Conservation (phyloP, 2,113 vertebrate genomes). For the Lepus europaeus region DNA sequence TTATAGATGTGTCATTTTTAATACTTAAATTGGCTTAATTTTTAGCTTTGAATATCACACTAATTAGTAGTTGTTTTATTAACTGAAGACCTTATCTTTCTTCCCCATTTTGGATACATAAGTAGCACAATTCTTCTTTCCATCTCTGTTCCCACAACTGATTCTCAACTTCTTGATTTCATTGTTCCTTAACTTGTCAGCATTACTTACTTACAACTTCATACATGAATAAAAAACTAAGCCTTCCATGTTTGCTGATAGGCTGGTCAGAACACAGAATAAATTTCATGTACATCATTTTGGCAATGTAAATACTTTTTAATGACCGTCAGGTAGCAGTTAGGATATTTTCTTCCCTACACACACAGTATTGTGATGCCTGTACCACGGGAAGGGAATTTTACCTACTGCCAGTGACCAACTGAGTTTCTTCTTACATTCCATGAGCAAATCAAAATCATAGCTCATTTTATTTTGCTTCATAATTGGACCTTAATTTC, state of each 20-base stretch:
- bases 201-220: neutral
- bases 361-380: neutral
- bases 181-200: neutral
- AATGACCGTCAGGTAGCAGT: neutral
- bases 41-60: neutral
- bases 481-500: neutral
- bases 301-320: neutral
- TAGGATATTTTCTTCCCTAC: neutral
- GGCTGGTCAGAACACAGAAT: conserved; percentile 5
- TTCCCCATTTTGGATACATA: neutral
- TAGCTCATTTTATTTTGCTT: neutral
- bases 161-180: neutral
- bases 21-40: conserved; percentile 36
- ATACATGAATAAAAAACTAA: conserved; percentile 36
- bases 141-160: neutral
- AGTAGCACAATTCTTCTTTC: neutral
- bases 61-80: neutral
- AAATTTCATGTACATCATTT: conserved; percentile 11
- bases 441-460: neutral
- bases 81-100: neutral
- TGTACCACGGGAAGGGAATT: neutral
- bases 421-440: neutral
- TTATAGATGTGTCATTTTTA: neutral
- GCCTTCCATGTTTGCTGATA: neutral
- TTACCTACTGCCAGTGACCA: neutral